Conservation (phyloP, 1,140 invertebrate species). For the Spodoptera frugiperda region DNA sequence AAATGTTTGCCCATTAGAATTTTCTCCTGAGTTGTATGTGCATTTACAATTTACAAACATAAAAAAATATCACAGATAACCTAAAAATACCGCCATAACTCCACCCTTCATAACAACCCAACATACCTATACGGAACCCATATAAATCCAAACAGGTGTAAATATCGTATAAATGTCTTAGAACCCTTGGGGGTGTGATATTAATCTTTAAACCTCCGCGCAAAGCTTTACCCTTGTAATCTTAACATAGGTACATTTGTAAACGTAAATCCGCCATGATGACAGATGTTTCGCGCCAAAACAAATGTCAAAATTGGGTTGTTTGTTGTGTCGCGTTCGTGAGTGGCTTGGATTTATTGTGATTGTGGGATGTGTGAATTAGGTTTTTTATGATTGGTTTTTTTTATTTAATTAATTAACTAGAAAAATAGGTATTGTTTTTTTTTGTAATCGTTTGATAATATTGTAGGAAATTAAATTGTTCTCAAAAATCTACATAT, state of each 20-base stretch:
- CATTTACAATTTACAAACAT: too few species aligned
- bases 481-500: too few species aligned
- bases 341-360: background rate
- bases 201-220: constrained; percentile 72
- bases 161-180: constrained; percentile 31
- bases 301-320: constrained; percentile 65
- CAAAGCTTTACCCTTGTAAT: constrained; percentile 76
- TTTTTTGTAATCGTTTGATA: too few species aligned
- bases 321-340: constrained; percentile 51
- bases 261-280: constrained; percentile 73
- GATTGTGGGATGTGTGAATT: background rate
- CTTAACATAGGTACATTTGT: constrained; percentile 71
- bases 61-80: background rate
- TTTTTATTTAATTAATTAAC: too few species aligned
- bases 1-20: too few species aligned
- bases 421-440: too few species aligned
- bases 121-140: background rate
- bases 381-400: background rate
- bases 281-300: constrained; percentile 67
- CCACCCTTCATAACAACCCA: constrained; percentile 2
- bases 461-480: too few species aligned
- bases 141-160: constrained; percentile 41
- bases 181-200: constrained; percentile 53
- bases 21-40: too few species aligned
- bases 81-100: background rate